Conservation (phyloP, 2,113 vertebrate genomes). For the Anarrhichthys ocellatus region DNA sequence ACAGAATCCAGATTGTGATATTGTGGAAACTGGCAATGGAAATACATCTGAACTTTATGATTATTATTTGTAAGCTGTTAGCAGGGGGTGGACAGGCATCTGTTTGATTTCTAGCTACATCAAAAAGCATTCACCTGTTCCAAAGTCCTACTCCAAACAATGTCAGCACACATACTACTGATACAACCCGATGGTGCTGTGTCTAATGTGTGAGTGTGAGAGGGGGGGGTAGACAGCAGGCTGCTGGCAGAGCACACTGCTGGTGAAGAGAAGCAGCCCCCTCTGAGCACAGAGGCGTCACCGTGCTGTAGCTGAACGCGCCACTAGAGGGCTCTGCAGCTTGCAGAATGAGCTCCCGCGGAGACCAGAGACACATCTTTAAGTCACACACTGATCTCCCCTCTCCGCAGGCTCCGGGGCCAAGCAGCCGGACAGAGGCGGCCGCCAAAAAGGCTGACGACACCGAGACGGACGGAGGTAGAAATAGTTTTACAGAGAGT, state of each 20-base stretch:
- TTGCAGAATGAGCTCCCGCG: slow-evolving; percentile 66
- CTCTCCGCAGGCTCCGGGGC: slow-evolving; percentile 30
- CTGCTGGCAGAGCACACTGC: slow-evolving; percentile 23
- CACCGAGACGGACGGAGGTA: slow-evolving; percentile 63
- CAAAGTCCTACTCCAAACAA: slow-evolving; percentile 46
- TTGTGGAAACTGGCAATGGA: slow-evolving; percentile 46
- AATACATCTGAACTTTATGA: slow-evolving; percentile 30
- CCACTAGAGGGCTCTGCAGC: slow-evolving; percentile 84
- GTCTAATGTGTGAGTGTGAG: slow-evolving; percentile 40
- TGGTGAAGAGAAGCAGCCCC: slow-evolving; percentile 36
- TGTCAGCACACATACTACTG: slow-evolving; percentile 15
- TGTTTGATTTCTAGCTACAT: slow-evolving; percentile 31
- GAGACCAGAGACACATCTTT: slow-evolving; percentile 11
- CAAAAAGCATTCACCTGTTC: slow-evolving; percentile 41
- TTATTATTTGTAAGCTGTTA: slow-evolving; percentile 43
- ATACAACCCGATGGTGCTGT: slow-evolving; percentile 41
- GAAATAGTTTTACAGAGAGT: slow-evolving; percentile 59
- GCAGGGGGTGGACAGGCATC: slow-evolving; percentile 20
- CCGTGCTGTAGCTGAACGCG: not conserved
- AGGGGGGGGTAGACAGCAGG: slow-evolving; percentile 40
- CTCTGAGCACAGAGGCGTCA: not conserved
- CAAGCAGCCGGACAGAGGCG: slow-evolving; percentile 60
- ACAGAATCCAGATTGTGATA: slow-evolving; percentile 36
- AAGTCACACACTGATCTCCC: slow-evolving; percentile 52
- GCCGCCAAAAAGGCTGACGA: slow-evolving; percentile 57